Evolutionary conservation across 2,113 vertebrate species (phyloP), one percentile per base, ranked within the genome.

Genomic region (Neodontobutis hainanensis): DNA sequence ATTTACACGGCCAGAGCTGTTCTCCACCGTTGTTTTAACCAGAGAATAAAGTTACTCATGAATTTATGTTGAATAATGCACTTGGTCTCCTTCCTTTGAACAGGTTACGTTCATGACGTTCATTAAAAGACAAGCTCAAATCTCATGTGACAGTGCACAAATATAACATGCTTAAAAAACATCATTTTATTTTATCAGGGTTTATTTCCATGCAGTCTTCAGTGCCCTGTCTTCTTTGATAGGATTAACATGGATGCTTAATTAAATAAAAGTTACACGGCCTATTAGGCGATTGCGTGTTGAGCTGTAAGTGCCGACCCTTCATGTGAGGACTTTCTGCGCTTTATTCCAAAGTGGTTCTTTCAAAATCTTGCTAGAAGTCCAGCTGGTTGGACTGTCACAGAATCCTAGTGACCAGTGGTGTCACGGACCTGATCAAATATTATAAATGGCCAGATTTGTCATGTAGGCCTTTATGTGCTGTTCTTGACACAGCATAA

Each of bases 1-100:
- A 89, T 88, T 85, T 79, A 88, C 83, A 85, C 78, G 81, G 46
- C 52, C 14, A 27, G 43, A 68, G 69, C 67, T 70, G 49, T 73
- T 86, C 77, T 70, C 70, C 50, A 45, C 70, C 68, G 65, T 78
- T 50, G 58, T 53, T 58, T 15, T 60, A 65, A 89, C 73, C 83
- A 70, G 71, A 66, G 75, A 82, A 58, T 50, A 76, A 76, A 87
- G 82, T 87, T 81, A 82, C 79, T 86, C 73, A 75, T 40, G 62
- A 67, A 67, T 68, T 62, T 62, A 60, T 68, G 27, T 84, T 91
- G 80, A 89, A 89, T 91, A 83, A 87, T 91, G 63, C 76, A 67
- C 64, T 52, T 80, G 48, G 55, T 68, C 66, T 69, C 52, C 19
- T 63, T 57, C 49, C 59, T 65, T 84, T 85, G 84, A 74, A 85